Conservation (phyloP, 2,113 vertebrate species). For the Nothoprocta pentlandii region DNA sequence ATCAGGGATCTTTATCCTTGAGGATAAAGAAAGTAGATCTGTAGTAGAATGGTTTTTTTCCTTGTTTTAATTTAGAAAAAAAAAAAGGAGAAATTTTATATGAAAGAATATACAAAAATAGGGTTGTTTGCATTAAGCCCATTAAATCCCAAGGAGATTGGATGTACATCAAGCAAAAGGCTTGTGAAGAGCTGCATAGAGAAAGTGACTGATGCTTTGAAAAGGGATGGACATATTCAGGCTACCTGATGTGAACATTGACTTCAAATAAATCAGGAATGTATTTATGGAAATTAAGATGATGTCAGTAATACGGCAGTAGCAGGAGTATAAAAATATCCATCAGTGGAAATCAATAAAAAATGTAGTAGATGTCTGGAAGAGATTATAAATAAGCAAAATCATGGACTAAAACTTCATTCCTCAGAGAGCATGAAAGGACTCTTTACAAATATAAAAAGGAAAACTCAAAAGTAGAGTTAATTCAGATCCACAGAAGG, state of each 20-base stretch:
- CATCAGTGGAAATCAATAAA: no score
- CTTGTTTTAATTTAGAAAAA: neutral
- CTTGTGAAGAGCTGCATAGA: neutral
- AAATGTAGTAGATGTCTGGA: neutral
- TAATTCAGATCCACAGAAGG: neutral
- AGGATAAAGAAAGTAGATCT: neutral
- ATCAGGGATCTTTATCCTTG: neutral
- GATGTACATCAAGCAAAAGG: neutral
- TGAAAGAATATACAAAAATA: neutral
- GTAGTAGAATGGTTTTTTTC: neutral
- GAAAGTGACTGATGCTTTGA: neutral
- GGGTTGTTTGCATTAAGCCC: neutral
- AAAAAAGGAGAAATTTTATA: neutral
- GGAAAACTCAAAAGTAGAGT: neutral
- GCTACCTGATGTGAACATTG: neutral
- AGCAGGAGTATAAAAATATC: neutral
- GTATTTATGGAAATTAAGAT: neutral
- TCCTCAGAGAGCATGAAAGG: neutral
- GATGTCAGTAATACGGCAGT: neutral
- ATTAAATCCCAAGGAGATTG: neutral
- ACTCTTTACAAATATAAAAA: neutral
- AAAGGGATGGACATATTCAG: neutral
- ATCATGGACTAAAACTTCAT: neutral
- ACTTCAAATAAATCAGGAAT: neutral
- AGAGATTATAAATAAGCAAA: neutral